Base-by-base conservation (phyloP, 2,888 invertebrate species). In the Fragum sueziense region DNA sequence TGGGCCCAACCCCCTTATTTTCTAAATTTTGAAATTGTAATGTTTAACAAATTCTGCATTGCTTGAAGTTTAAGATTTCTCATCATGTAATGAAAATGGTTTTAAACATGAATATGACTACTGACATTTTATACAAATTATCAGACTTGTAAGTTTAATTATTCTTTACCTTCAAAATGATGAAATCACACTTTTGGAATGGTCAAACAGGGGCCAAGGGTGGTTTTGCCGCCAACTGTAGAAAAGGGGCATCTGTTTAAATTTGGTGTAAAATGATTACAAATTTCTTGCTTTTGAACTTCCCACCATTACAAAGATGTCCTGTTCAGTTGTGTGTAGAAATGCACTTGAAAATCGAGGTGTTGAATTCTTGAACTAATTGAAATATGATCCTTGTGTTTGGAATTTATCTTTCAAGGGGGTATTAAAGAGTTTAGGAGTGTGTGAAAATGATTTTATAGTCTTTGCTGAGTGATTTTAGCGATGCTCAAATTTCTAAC, bases 271-370 rank as follows among this genome's bases (percentile, higher is more conserved):
- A 34, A 41, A 61, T 25, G 47, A 25, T 33, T 61, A 37, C 22
- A 65, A n/a, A 41, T 65, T 37, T 65, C 65, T 41, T 41, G 41
- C 34, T 34, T 37, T 34, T 65, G 65, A 61, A 61, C 61, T 61
- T 47, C 47, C 29, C 25, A 2, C 57, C 57, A 7, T 11, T 57
- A 57, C 57, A 57, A 57, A 22, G 57, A 11, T 25, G 57, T 25
- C 22, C 11, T 57, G 57, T 57, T 27, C 57, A 57, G 27, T 7
- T 57, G n/a, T 6, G n/a, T 57, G 14, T 57, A 11, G 14, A 57
- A 57, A 57, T n/a, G 25, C 57, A 3, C 25, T 57, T 57, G 25
- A 37, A 47, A 47, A 4, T n/a, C 14, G 47, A n/a, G 47, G 47
- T 4, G 47, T 47, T 47, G 17, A 47, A 47, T 47, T 47, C 47